A percentile compares a stretch with the other conserved stretches of the same genome.
These are phyloP conservation scores for Oryzias celebensis DNA, from an alignment of 2,113 vertebrate genomes.

Conservation along the genomic window DNA sequence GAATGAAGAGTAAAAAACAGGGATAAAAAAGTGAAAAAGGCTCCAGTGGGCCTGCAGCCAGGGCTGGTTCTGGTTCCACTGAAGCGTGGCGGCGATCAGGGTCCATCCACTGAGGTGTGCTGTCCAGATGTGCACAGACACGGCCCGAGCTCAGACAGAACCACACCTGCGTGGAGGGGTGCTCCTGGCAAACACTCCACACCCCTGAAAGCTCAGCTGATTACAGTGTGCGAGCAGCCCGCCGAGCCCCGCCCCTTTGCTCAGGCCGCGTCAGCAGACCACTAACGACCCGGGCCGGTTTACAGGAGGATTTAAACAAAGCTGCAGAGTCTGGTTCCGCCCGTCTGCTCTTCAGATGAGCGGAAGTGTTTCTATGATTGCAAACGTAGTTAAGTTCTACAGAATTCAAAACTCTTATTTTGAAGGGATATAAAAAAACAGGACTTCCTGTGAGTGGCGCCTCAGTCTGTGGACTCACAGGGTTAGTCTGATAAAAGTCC, in stretches of 20 bases:
- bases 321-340: constrained; percentile 11
- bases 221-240: constrained; percentile 30
- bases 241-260: constrained; percentile 9
- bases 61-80: background rate
- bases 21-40: constrained; percentile 43
- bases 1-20: constrained; percentile 52
- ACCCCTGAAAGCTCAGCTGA: constrained; percentile 32
- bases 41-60: background rate
- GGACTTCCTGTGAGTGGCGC: background rate
- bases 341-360: background rate
- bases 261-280: constrained; percentile 34
- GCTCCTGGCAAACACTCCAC: constrained; percentile 33
- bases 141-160: constrained; percentile 25
- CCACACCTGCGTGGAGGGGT: constrained; percentile 30
- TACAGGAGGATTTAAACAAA: constrained; percentile 53
- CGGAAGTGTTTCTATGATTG: constrained; percentile 4
- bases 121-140: background rate
- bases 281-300: constrained; percentile 20
- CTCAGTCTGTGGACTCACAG: background rate
- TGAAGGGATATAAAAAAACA: too few relatives aligned
- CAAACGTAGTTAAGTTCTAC: constrained; percentile 23
- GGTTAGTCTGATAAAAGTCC: too few relatives aligned
- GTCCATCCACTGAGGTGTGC: too few relatives aligned
- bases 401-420: background rate
- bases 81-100: background rate